Base-by-base conservation (phyloP, 1,140 invertebrate species). In the Papilio dardanus region DNA sequence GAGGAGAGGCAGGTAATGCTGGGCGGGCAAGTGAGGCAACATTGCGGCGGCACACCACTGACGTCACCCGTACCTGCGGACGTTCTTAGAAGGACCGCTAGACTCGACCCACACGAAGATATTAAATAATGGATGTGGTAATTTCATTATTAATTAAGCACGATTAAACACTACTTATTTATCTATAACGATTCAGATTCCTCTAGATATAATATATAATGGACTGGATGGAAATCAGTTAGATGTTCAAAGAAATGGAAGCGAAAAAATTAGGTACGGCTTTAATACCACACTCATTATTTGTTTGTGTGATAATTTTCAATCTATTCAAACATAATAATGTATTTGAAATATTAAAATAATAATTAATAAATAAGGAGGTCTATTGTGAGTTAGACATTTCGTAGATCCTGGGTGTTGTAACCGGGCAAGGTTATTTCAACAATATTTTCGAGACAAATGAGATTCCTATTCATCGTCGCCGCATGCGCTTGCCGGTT, bases 51-150 rank as follows among this genome's bases (percentile, higher is more conserved):
- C 37, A 19, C 66, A 40, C 35, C 35, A 35, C 66, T 82, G 79
- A 80, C 81, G 81, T 82, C 73, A 82, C 67, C 40, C 33, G 50
- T 82, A 82, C 81, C 81, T 82, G 81, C 66, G 71, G 65, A 75
- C 50, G 74, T 77, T 78, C 77, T 76, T 46, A 78, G 79, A 78
- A 82, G 71, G 76, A 77, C 71, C 65, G 67, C 66, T 77, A 77
- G 76, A 77, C 40, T 7, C 54, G 24, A 37, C 62, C 30, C 66
- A 14, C 62, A 7, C 30, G 28, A n/a, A 66, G 28, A n/a, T 8
- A 33, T 24, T n/a, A 16, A 35, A 69, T 5, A 31, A 50, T 71
- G 65, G 76, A 77, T 50, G 33, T 37, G 76, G 46, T 68, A 77
- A 42, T 71, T 71, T 31, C 2, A 69, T 37, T 40, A 62, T 28